Evolutionary conservation across 2,113 vertebrate species (phyloP).

Genomic region (Suricata suricatta): DNA sequence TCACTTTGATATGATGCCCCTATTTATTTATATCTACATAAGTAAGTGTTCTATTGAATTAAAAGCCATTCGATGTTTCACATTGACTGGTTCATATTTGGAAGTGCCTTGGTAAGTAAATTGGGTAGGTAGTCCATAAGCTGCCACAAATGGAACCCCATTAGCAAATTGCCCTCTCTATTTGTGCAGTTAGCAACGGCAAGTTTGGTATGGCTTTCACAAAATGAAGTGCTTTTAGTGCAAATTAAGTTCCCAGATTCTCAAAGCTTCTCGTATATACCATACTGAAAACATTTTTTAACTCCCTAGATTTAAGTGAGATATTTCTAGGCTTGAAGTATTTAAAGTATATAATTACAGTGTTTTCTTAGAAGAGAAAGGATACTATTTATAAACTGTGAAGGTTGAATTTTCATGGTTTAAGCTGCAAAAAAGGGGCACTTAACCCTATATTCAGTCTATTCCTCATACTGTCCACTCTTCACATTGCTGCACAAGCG

Average conservation of each 20-base stretch:
- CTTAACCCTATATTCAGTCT: not conserved
- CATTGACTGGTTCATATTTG: not conserved
- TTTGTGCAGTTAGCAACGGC: not conserved
- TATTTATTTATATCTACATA: not conserved
- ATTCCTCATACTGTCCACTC: not conserved
- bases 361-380: not conserved
- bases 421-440: not conserved
- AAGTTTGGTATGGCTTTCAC: not conserved
- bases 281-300: slow-evolving; percentile 4
- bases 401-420: not conserved
- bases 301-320: slow-evolving; percentile 46
- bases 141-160: not conserved
- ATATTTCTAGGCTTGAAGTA: not conserved
- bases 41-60: not conserved
- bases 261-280: slow-evolving; percentile 32
- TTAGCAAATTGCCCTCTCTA: slow-evolving; percentile 40
- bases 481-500: not conserved
- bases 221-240: slow-evolving; percentile 34
- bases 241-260: slow-evolving; percentile 32
- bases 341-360: slow-evolving; percentile 15
- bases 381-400: not conserved
- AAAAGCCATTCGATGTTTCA: not conserved
- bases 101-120: not conserved
- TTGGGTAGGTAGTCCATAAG: not conserved
- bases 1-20: not conserved